phyloP scores from a whole-genome alignment of 1,140 invertebrate species.

The Megalopta genalis region DNA sequence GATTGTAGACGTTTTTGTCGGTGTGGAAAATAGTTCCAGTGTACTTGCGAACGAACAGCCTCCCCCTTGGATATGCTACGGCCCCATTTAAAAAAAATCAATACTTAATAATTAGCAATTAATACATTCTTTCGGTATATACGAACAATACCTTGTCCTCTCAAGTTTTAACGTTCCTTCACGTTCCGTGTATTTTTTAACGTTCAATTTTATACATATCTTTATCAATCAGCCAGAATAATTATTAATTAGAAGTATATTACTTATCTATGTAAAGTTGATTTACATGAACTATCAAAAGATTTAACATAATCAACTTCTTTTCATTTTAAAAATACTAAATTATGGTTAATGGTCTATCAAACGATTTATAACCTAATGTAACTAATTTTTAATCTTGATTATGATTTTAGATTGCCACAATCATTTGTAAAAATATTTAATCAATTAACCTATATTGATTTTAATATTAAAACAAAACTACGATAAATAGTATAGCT shows the following conservation, averaged over 20 bases:
- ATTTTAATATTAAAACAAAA: conserved; percentile 1
- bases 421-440: not conserved
- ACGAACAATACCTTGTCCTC: conserved; percentile 15
- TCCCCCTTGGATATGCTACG: conserved; percentile 65
- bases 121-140: conserved; percentile 60
- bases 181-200: not conserved
- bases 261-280: not conserved
- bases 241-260: not conserved
- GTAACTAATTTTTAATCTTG: not conserved
- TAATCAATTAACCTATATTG: not conserved
- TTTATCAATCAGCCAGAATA: not conserved
- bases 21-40: conserved; percentile 65
- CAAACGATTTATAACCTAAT: not conserved
- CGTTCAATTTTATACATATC: not conserved
- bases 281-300: not conserved
- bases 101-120: conserved; percentile 80
- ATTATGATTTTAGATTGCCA: not conserved
- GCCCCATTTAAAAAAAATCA: conserved; percentile 78
- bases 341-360: not conserved
- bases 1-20: conserved; percentile 57
- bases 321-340: not conserved
- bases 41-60: conserved; percentile 62
- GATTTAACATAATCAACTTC: not conserved
- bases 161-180: conserved; percentile 17
- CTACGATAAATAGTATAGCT: not conserved